Percentiles rank a stretch among this genome's conserved stretches.
Evolutionary conservation across 2,888 invertebrate genomes (phyloP).

Genomic region (Uropetala carovei): DNA sequence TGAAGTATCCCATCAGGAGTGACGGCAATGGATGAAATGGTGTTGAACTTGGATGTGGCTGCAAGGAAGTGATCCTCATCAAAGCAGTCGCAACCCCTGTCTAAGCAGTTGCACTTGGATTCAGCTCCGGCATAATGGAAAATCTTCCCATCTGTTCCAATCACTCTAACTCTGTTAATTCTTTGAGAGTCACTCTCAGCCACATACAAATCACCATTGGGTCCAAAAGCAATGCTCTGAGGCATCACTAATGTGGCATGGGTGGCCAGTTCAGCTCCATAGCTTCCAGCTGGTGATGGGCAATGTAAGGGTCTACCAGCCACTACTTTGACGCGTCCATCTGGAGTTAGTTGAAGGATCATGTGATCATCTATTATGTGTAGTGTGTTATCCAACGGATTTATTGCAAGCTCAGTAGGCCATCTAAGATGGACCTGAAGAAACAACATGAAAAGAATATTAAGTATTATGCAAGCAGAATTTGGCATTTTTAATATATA

Average conservation of each 20-base stretch:
- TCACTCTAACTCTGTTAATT: slow-evolving; percentile 92
- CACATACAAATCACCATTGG: slow-evolving; percentile 93
- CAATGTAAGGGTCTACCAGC: slow-evolving; percentile 96
- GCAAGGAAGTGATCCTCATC: slow-evolving; percentile 94
- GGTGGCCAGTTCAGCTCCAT: slow-evolving; percentile 91
- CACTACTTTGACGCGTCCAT: slow-evolving; percentile 93
- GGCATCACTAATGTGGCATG: slow-evolving; percentile 95
- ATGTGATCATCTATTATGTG: slow-evolving; percentile 98
- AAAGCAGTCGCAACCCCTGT: slow-evolving; percentile 94
- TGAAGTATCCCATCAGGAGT: slow-evolving; percentile 96
- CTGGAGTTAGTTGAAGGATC: slow-evolving; percentile 93
- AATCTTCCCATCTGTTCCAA: slow-evolving; percentile 95
- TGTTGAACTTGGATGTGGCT: slow-evolving; percentile 95
- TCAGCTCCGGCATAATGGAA: slow-evolving; percentile 96
- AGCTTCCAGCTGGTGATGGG: slow-evolving; percentile 87
- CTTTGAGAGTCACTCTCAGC: slow-evolving; percentile 97
- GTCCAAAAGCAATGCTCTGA: slow-evolving; percentile 95
- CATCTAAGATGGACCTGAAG: slow-evolving; percentile 89
- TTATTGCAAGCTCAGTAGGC: slow-evolving; percentile 97
- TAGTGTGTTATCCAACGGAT: slow-evolving; percentile 94
- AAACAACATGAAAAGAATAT: slow-evolving; percentile 44
- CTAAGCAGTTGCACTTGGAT: slow-evolving; percentile 94
- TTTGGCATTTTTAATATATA: too few species aligned
- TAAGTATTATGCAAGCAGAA: too few species aligned
- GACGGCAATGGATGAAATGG: slow-evolving; percentile 93